Base-by-base conservation (phyloP, 2,113 vertebrate genomes). In the Tursiops truncatus region DNA sequence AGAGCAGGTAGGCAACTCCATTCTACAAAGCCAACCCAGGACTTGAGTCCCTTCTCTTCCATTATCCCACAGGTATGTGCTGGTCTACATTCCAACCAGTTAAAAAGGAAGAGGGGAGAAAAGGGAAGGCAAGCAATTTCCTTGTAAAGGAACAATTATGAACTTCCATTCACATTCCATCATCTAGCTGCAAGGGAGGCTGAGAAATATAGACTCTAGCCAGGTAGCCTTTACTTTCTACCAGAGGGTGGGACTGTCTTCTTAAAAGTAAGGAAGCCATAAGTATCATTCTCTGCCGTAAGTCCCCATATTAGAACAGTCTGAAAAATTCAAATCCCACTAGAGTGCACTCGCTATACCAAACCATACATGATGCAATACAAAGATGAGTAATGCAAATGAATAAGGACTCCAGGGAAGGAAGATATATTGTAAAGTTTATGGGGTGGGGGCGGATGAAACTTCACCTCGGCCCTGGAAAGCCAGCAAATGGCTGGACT, bases 311-410 rank as follows among this genome's bases (percentile, higher is more conserved):
- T 76, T 56, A 79, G 33, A 62, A 23, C 28, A 70, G n/a, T 65
- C 63, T 92, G 60, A 91, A 89, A 94, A 84, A 71, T 74, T 81
- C 15, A 73, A 79, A 91, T 85, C 50, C 41, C 65, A 82, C 38
- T 60, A 28, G 2, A 85, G 31, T 68, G 9, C 6, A 53, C 38
- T 83, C 71, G n/a, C 18, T 62, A 33, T 56, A 76, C 26, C 68
- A 89, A 82, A 56, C 23, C 17, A 67, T 23, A 38, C 4, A 8
- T 47, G 81, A 62, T 67, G n/a, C 12, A 58, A 81, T 58, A n/a
- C 53, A 85, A 77, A 89, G 50, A 36, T 18, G 6, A 81, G 11
- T 47, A 68, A 25, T 36, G 36, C 18, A 95, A 68, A 92, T 14
- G 25, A 94, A 60, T 25, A 76, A 28, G 4, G 31, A 20, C 44